phyloP scores from a whole-genome alignment of 2,797 vertebrate species.

The Scleropages formosus region DNA sequence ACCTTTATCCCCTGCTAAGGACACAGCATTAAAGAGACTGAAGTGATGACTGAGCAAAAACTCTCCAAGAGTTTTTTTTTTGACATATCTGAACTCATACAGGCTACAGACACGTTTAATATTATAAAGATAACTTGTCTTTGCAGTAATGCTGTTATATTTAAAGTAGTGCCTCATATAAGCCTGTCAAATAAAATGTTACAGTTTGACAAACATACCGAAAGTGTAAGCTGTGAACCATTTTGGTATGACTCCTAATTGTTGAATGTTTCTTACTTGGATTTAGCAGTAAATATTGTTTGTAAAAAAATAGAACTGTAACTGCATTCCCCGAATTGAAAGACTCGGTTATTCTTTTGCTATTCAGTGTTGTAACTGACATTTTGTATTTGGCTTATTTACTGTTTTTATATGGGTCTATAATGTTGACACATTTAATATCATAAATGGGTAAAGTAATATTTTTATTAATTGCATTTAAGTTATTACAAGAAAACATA shows the following conservation, averaged over 20 bases:
- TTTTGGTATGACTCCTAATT: constrained; percentile 29
- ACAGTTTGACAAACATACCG: not conserved
- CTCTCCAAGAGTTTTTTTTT: not conserved
- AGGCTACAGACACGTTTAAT: not conserved
- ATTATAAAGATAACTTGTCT: not conserved
- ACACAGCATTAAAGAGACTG: not conserved
- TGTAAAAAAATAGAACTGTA: constrained; percentile 17
- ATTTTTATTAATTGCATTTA: constrained; percentile 37
- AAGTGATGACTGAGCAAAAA: not conserved
- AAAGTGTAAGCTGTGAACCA: not conserved
- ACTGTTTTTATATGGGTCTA: constrained; percentile 45
- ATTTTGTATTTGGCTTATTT: constrained; percentile 48
- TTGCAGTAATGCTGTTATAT: not conserved
- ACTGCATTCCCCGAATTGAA: constrained; percentile 42
- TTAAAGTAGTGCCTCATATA: constrained; percentile 48
- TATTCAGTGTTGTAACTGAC: constrained; percentile 32
- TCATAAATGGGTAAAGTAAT: constrained; percentile 32
- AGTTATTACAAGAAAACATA: constrained; percentile 28
- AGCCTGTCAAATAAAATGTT: constrained; percentile 36
- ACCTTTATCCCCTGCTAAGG: not conserved
- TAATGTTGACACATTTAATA: constrained; percentile 39
- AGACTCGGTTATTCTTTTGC: constrained; percentile 32
- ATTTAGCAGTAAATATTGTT: constrained; percentile 34
- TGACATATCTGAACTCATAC: not conserved
- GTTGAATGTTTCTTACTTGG: constrained; percentile 36